Conservation (phyloP, 2,888 invertebrate genomes). For the Polylopha cassiicola region DNA sequence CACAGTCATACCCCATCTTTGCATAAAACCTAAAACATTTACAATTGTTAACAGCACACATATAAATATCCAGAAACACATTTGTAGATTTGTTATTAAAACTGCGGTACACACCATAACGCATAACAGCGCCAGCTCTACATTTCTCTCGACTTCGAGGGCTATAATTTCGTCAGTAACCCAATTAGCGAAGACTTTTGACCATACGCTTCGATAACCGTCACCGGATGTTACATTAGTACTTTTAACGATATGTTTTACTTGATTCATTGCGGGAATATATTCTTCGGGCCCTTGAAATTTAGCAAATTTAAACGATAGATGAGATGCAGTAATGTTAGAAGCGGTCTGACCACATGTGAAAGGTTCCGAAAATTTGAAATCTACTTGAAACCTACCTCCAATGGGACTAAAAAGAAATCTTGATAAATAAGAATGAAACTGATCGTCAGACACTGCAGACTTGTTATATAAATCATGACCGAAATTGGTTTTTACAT, state of each 20-base stretch:
- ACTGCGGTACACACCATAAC: conserved; percentile 88
- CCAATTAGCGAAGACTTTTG: conserved; percentile 84
- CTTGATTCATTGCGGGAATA: conserved; percentile 84
- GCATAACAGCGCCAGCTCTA: conserved; percentile 84
- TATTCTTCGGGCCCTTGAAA: conserved; percentile 81
- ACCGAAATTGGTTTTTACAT: conserved; percentile 76
- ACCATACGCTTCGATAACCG: conserved; percentile 82
- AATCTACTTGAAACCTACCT: conserved; percentile 82
- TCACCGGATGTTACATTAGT: conserved; percentile 79
- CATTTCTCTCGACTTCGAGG: conserved; percentile 85
- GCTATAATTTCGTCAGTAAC: conserved; percentile 87
- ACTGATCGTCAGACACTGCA: conserved; percentile 70
- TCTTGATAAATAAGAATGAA: conserved; percentile 79
- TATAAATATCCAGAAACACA: conserved; percentile 86
- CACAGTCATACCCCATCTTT: conserved; percentile 88
- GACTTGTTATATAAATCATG: conserved; percentile 67
- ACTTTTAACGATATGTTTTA: conserved; percentile 74
- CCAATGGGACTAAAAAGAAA: conserved; percentile 83
- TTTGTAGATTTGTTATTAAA: conserved; percentile 85
- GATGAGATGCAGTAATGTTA: conserved; percentile 77
- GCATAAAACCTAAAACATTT: conserved; percentile 87
- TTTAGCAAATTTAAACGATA: conserved; percentile 79
- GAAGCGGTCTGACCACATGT: conserved; percentile 79
- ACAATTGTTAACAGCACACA: conserved; percentile 85
- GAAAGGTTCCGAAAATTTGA: conserved; percentile 78